These are phyloP conservation scores for Mormyrops attenuatus DNA, from an alignment of 2,797 vertebrate species.

Conservation along the genomic window DNA sequence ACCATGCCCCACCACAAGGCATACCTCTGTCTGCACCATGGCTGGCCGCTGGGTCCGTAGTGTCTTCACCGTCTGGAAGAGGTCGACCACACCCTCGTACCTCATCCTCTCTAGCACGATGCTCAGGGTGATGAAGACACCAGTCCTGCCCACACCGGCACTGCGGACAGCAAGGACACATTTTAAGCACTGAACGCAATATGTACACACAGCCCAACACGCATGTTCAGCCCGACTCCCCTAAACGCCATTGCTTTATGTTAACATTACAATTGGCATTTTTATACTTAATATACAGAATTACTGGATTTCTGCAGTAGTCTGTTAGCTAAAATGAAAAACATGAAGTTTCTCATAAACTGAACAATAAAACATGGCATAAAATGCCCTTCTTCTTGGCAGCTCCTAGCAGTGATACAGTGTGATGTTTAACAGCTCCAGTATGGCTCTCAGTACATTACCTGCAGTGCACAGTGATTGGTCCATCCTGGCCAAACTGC, in stretches of 20 bases:
- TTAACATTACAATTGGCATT: not conserved
- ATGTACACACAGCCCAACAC: not conserved
- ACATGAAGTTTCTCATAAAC: not conserved
- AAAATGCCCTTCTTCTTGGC: not conserved
- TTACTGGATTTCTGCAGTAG: not conserved
- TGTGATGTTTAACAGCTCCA: not conserved
- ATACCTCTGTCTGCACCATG: slow-evolving; percentile 97
- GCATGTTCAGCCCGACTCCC: not conserved
- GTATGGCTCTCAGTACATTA: slow-evolving; percentile 37
- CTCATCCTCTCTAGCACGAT: slow-evolving; percentile 94
- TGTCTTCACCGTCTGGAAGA: slow-evolving; percentile 95
- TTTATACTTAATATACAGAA: not conserved
- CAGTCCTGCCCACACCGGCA: slow-evolving; percentile 89
- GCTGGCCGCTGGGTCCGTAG: slow-evolving; percentile 88
- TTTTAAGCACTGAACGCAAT: not conserved
- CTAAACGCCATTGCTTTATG: not conserved
- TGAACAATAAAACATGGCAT: not conserved
- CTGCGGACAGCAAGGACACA: slow-evolving; percentile 46
- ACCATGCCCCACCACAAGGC: not conserved
- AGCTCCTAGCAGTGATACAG: not conserved
- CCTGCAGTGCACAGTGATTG: slow-evolving; percentile 98
- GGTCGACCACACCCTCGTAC: slow-evolving; percentile 89
- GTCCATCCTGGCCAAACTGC: slow-evolving; percentile 94
- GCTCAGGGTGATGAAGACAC: slow-evolving; percentile 92
- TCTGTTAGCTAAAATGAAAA: not conserved